A percentile compares a stretch with the other conserved stretches of the same genome.
phyloP scores from a whole-genome alignment of 2,113 vertebrate species.

The Bothrops jararaca region DNA sequence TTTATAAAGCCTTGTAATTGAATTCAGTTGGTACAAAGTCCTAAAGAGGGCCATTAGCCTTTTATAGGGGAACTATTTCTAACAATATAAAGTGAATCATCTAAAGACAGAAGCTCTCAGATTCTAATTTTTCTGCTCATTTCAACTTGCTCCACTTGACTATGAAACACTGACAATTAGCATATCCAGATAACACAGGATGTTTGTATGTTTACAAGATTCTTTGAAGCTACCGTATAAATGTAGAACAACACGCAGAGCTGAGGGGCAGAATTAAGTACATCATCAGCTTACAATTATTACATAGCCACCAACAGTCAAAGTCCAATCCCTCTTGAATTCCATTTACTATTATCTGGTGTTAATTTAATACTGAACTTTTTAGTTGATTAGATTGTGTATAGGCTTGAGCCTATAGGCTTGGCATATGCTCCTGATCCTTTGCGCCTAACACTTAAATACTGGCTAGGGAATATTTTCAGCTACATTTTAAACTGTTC shows the following conservation, averaged over 20 bases:
- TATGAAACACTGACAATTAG: not conserved
- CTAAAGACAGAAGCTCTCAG: not conserved
- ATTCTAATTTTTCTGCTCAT: not conserved
- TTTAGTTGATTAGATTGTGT: not conserved
- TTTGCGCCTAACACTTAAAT: not conserved
- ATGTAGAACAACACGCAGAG: not conserved
- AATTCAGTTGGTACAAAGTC: slow-evolving; percentile 17
- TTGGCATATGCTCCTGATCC: not conserved
- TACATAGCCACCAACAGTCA: not conserved
- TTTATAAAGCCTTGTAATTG: not conserved
- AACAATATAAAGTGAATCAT: slow-evolving; percentile 31
- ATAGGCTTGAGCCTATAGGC: not conserved
- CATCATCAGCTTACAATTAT: not conserved
- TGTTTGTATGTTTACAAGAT: not conserved
- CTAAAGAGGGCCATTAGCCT: slow-evolving; percentile 19
- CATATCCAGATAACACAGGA: not conserved
- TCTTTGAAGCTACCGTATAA: not conserved
- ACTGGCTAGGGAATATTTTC: not conserved
- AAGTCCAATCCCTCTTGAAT: not conserved
- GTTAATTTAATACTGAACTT: not conserved
- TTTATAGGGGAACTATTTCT: not conserved
- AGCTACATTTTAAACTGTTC: fast-evolving
- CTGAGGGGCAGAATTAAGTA: not conserved
- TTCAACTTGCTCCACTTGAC: too few species aligned
- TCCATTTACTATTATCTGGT: not conserved